Conservation (phyloP, 64 coral and sea anemone species). For the Montipora foliosa region DNA sequence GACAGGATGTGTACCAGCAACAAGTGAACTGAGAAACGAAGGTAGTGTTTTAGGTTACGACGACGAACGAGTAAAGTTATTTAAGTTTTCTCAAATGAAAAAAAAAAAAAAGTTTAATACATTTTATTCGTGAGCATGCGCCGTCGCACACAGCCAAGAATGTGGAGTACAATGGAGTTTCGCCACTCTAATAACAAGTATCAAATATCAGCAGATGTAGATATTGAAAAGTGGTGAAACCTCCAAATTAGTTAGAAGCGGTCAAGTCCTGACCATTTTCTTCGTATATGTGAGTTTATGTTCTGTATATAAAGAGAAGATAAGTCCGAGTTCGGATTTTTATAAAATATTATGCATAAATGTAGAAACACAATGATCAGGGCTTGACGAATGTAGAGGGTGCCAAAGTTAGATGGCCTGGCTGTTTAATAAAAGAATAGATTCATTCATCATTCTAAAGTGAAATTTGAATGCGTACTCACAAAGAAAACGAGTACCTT, state of each 20-base stretch:
- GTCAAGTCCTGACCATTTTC: conserved; percentile 31
- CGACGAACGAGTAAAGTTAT: conserved; percentile 52
- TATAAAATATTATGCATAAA: neutral
- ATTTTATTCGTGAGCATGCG: conserved; percentile 61
- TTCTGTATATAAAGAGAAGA: neutral
- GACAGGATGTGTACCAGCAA: neutral
- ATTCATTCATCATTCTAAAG: conserved; percentile 50
- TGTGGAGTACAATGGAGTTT: conserved; percentile 16
- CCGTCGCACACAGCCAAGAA: conserved; percentile 41
- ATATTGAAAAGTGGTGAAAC: conserved; percentile 53
- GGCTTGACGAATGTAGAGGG: conserved; percentile 22
- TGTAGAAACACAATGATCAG: neutral
- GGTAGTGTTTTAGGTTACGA: conserved; percentile 48
- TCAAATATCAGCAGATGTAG: conserved; percentile 41
- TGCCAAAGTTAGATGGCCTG: conserved; percentile 14
- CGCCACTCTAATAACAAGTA: conserved; percentile 39
- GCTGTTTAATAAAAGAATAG: conserved; percentile 26
- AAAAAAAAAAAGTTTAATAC: conserved; percentile 29
- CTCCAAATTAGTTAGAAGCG: conserved; percentile 6
- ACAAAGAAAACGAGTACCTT: conserved; percentile 55
- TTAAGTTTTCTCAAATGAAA: conserved; percentile 66
- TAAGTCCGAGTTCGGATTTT: neutral
- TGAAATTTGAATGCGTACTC: conserved; percentile 61
- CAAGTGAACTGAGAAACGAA: conserved; percentile 12
- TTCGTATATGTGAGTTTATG: neutral